Percentiles rank a stretch among this genome's conserved stretches.
phyloP scores from a whole-genome alignment of 2,797 vertebrate species.

The Gambusia yucatana region DNA sequence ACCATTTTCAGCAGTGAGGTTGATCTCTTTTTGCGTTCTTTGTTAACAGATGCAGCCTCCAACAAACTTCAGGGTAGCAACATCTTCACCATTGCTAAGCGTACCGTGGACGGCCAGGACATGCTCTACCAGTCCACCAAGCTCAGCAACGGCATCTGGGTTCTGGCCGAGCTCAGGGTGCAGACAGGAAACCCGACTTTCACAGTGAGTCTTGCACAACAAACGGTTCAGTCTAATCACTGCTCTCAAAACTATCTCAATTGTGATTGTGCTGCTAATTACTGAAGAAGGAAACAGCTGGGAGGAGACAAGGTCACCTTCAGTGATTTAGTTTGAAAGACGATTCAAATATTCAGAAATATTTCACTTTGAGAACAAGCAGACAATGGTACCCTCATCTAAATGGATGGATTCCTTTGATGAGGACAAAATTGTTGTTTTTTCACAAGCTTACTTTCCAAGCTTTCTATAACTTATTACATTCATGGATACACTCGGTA shows the following conservation, averaged over 20 bases:
- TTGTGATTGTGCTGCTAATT: constrained; percentile 1
- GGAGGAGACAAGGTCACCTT: not conserved
- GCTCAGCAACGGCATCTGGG: constrained; percentile 95
- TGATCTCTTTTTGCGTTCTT: not conserved
- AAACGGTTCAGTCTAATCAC: not conserved
- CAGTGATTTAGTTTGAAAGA: not conserved
- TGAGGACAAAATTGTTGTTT: not conserved
- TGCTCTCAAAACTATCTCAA: no score
- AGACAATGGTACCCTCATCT: not conserved
- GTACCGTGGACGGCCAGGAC: constrained; percentile 94
- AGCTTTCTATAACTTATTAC: not conserved
- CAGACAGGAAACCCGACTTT: constrained; percentile 88
- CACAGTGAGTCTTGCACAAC: constrained; percentile 79
- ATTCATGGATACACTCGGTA: not conserved
- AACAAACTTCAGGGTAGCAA: constrained; percentile 93
- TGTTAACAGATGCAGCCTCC: constrained; percentile 84
- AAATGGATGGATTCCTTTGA: not conserved
- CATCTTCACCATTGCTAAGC: constrained; percentile 95
- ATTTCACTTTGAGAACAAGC: not conserved
- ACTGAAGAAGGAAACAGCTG: not conserved
- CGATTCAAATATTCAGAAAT: not conserved
- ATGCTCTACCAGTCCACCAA: constrained; percentile 98
- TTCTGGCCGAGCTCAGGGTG: constrained; percentile 91
- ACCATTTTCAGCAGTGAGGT: not conserved
- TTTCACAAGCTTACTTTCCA: not conserved